These are phyloP conservation scores for Hylia prasina DNA, from an alignment of 2,113 vertebrate genomes.

Conservation along the genomic window DNA sequence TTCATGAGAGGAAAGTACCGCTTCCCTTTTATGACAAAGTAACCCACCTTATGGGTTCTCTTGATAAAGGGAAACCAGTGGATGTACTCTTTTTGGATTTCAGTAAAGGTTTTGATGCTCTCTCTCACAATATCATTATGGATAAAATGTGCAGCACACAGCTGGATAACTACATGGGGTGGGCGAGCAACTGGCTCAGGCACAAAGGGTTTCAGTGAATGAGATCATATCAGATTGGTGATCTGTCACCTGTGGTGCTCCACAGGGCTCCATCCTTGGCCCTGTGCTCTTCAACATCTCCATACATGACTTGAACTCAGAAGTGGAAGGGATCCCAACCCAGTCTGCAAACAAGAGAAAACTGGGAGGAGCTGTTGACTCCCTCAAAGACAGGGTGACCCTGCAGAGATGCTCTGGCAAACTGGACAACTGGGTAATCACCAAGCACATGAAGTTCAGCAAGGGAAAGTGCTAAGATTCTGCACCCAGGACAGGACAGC, in stretches of 20 bases:
- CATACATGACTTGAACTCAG: not conserved
- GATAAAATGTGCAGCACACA: not conserved
- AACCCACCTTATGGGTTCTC: not conserved
- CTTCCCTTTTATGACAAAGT: not conserved
- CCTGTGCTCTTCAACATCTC: not conserved
- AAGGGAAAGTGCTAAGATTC: not conserved
- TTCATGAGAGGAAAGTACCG: not conserved
- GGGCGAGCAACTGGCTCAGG: not conserved
- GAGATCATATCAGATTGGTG: rapidly evolving
- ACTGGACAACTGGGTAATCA: not conserved
- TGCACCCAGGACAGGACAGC: not conserved
- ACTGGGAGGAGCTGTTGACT: not conserved
- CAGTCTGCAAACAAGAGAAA: not conserved
- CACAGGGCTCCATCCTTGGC: rapidly evolving
- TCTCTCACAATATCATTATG: not conserved
- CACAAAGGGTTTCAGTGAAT: not conserved
- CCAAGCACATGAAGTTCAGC: not conserved
- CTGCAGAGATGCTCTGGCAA: not conserved
- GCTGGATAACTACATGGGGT: not conserved
- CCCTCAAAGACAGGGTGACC: not conserved
- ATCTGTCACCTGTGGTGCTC: not conserved
- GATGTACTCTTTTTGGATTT: not conserved
- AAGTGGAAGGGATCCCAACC: not conserved
- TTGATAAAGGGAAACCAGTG: not conserved
- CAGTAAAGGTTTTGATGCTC: rapidly evolving